A percentile compares a stretch with the other conserved stretches of the same genome.
phyloP scores from a whole-genome alignment of 2,888 invertebrate species.

The Operophtera brumata region DNA sequence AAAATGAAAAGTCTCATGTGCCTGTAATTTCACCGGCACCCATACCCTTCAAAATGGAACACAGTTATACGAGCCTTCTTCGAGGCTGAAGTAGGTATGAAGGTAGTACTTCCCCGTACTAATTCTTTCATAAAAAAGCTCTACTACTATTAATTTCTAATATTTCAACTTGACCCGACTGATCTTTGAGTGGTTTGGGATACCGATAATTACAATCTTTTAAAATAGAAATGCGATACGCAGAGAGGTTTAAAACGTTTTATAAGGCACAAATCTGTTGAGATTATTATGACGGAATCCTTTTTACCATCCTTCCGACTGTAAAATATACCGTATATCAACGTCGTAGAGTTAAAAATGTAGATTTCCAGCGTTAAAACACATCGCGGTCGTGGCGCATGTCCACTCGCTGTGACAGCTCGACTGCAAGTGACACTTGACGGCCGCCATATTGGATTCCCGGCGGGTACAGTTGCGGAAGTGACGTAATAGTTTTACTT shows the following conservation, averaged over 20 bases:
- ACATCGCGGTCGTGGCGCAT: slow-evolving; percentile 23
- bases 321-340: slow-evolving; percentile 12
- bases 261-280: slow-evolving; percentile 6
- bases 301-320: neutral
- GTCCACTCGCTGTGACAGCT: slow-evolving; percentile 37
- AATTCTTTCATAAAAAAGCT: no score
- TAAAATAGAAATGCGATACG: no score
- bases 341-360: slow-evolving; percentile 18
- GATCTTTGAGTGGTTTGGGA: no score
- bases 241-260: neutral
- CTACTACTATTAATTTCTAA: no score
- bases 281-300: neutral
- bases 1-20: no score
- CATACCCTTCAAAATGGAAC: no score
- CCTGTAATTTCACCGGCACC: no score
- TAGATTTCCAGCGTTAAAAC: slow-evolving; percentile 19
- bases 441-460: slow-evolving; percentile 52
- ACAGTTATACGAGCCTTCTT: no score
- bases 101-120: no score
- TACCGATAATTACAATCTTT: no score
- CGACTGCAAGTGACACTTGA: slow-evolving; percentile 52
- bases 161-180: no score
- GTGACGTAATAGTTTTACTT: slow-evolving; percentile 26
- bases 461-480: slow-evolving; percentile 29
- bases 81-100: no score